Evolutionary conservation across 2,113 vertebrate species (phyloP), one percentile per base, ranked within the genome.

Genomic region (Centropus unirufus): DNA sequence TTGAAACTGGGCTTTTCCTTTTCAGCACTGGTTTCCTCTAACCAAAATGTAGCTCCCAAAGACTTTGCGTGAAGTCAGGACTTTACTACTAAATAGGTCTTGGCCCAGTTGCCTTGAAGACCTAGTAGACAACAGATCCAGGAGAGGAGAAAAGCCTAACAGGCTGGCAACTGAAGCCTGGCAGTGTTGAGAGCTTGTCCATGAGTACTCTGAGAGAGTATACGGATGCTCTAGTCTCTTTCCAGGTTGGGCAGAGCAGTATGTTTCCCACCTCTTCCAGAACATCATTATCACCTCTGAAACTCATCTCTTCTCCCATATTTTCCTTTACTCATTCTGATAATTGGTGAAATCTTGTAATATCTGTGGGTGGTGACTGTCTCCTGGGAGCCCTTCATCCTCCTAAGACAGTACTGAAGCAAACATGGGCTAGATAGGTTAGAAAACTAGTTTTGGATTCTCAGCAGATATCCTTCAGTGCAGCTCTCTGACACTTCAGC

Each of bases 321-420:
- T 29, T 46, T 74, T 63, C n/a, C 46, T 63, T 77, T 51, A 39
- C n/a, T 6, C 5, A 9, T 83, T 44, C 54, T 36, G 62, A 36
- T 23, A 61, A 23, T 42, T 42, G 23, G 8, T 22, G 40, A 40
- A 42, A 32, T 58, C 36, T 36, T 58, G 3, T 26, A 49, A 19
- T 4, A 24, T 40, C 7, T n/a, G 0, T 2, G 4, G 14, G 5
- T 54, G 44, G 14, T 66, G 49, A 21, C 30, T 57, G 4, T 19
- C 40, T 51, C n/a, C 70, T 44, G 6, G 8, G 27, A 61, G 10
- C 34, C 44, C 11, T 1, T 14, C 74, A 8, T 52, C n/a, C 26
- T 26, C 29, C 30, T 36, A 61, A 59, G 47, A 15, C 12, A 32
- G 2, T 16, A 7, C 6, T 47, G 59, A 22, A 83, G 12, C 14